Evolutionary conservation across 2,888 invertebrate species (phyloP), one percentile per base, ranked within the genome.

Genomic region (Aporophyla nigra): DNA sequence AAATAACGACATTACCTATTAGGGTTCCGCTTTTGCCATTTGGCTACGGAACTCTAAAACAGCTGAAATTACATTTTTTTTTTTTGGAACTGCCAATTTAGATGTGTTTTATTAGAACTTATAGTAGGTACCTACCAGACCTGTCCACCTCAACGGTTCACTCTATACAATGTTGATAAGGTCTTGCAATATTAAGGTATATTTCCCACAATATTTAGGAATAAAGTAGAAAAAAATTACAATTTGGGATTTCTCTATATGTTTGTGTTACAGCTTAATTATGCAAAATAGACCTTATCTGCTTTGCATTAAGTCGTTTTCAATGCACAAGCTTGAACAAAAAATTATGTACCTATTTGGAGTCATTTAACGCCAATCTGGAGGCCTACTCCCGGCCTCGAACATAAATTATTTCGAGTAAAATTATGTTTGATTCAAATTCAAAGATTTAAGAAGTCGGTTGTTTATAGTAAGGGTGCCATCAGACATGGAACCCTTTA

Each of bases 231-330:
- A 49, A 21, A 2, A 33, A 21, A 49, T 40, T 51, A 33, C 40
- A 58, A 49, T 74, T 73, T 49, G 40, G 54, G 27, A 46, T 63
- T 27, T 46, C 21, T 21, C 51, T 1, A 58, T 7, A 4, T 74
- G 58, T 10, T 43, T 75, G n/a, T 58, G 27, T 74, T 10, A 40
- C n/a, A 53, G 53, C 16, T 40, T 51, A 53, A 53, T 71, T 69
- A 21, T 43, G 69, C 16, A 65, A 56, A 75, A 49, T 56, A 56
- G 1, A 49, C 51, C n/a, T 46, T 72, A n/a, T 61, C 19, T 33
- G 1, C 14, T 9, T 76, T 33, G 27, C 21, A 51, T 40, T 49
- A 27, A 10, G 21, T 33, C n/a, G 16, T 24, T 43, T 67, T 58
- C 1, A 63, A 56, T 40, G 12, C 9, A 14, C 5, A 56, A 16